Base-by-base conservation (phyloP, 2,888 invertebrate species). In the Blastobasis adustella region DNA sequence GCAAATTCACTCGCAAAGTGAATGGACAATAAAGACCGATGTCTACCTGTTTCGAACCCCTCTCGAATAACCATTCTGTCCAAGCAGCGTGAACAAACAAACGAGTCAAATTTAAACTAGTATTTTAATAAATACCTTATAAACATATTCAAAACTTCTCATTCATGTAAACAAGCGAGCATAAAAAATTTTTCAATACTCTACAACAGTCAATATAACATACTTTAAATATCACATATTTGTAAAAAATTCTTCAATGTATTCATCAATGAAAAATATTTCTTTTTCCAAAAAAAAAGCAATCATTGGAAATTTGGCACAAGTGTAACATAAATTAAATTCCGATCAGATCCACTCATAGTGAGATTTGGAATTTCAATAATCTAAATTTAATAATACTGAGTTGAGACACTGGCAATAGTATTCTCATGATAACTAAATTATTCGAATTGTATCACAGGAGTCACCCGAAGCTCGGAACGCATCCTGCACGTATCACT, bases 11-110 rank as follows among this genome's bases (percentile, higher is more conserved):
- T 61, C 52, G 57, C 60, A 61, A 63, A 56, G 54, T 56, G 58
- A 62, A 62, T 55, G 63, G 62, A 56, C 61, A 64, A 63, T 63
- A 50, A 40, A 56, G 49, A 58, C 50, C 59, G 62, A 60, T 63
- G 62, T 76, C 82, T 85, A 86, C 82, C 85, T 85, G 82, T 80
- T 78, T 71, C 78, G 79, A 69, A 80, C 80, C 79, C 73, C 85
- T 79, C 83, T 80, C 77, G 80, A 76, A 67, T 79, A 82, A 70
- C 79, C 85, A 69, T 83, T 80, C 85, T 86, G 77, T 83, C 73
- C 79, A 66, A 76, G 86, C 83, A 71, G 87, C 87, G 66, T 76
- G 76, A 78, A 82, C 73, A 76, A 71, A 74, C 62, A 73, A 69
- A 77, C 73, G 73, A 69, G 54, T 73, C 60, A 66, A 72, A 72